phyloP scores from a whole-genome alignment of 1,140 invertebrate species.

The Musca vetustissima region DNA sequence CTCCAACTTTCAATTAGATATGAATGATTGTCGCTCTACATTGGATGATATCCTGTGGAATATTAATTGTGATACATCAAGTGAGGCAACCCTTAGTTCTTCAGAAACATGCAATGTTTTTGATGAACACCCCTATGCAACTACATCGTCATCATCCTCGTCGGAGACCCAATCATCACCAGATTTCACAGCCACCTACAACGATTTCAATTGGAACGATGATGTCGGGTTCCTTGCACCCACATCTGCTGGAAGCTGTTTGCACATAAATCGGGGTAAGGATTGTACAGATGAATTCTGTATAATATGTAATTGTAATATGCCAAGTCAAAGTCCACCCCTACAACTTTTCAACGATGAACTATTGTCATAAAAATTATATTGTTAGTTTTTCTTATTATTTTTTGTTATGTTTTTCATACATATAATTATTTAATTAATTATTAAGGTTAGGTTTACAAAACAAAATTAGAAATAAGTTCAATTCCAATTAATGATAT shows the following conservation, averaged over 20 bases:
- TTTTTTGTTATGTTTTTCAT: not conserved
- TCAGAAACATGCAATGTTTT: not conserved
- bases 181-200: not conserved
- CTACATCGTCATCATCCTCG: too few species aligned
- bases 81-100: not conserved
- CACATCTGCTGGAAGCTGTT: not conserved
- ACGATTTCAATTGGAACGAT: not conserved
- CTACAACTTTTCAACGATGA: constrained; percentile 10
- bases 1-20: constrained; percentile 5
- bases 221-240: not conserved
- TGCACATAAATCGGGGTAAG: not conserved
- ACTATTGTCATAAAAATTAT: not conserved
- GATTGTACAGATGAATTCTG: not conserved
- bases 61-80: not conserved
- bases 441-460: not conserved
- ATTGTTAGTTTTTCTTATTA: not conserved
- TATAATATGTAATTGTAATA: not conserved
- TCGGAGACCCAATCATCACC: not conserved
- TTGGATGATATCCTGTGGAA: not conserved
- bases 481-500: not conserved
- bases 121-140: not conserved
- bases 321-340: not conserved
- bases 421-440: not conserved
- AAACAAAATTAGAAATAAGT: not conserved
- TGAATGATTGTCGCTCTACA: not conserved